phyloP scores from a whole-genome alignment of 2,797 vertebrate genomes.

The Pempheris klunzingeri region DNA sequence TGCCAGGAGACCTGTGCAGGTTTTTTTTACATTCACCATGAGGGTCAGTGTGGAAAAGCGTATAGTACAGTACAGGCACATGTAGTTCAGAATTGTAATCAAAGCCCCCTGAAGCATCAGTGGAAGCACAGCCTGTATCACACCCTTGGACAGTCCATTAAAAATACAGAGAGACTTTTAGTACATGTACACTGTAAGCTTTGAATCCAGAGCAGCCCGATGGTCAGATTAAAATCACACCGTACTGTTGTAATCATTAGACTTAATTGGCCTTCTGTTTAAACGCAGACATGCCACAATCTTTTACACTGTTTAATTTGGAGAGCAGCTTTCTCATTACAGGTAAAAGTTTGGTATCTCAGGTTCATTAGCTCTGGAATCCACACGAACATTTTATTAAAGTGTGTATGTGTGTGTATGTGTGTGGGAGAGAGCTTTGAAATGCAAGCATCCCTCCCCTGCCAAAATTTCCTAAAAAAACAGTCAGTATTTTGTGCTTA shows the following conservation, averaged over 20 bases:
- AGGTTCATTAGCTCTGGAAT: constrained; percentile 54
- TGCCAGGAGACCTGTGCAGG: no score
- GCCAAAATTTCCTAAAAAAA: constrained; percentile 17
- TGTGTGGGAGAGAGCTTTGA: constrained; percentile 20
- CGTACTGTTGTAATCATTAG: constrained; percentile 16
- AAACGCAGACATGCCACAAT: constrained; percentile 29
- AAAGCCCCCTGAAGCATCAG: not conserved
- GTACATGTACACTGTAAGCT: not conserved
- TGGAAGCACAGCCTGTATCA: not conserved
- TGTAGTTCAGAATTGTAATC: no score
- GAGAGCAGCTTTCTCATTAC: constrained; percentile 41
- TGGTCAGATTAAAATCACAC: constrained; percentile 6
- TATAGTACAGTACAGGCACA: not conserved
- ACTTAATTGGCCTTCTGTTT: constrained; percentile 15
- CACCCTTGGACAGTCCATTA: not conserved
- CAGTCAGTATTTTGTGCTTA: constrained; percentile 3
- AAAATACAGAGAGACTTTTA: not conserved
- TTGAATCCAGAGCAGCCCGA: not conserved
- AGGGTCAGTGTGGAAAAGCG: not conserved
- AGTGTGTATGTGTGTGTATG: not conserved
- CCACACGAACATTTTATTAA: no score
- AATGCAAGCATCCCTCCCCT: constrained; percentile 14
- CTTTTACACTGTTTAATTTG: constrained; percentile 45
- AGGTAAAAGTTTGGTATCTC: constrained; percentile 40
- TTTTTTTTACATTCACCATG: not conserved